Evolutionary conservation across 2,888 invertebrate genomes (phyloP), one percentile per base, ranked within the genome.

Genomic region (Eristalinus aeneus): DNA sequence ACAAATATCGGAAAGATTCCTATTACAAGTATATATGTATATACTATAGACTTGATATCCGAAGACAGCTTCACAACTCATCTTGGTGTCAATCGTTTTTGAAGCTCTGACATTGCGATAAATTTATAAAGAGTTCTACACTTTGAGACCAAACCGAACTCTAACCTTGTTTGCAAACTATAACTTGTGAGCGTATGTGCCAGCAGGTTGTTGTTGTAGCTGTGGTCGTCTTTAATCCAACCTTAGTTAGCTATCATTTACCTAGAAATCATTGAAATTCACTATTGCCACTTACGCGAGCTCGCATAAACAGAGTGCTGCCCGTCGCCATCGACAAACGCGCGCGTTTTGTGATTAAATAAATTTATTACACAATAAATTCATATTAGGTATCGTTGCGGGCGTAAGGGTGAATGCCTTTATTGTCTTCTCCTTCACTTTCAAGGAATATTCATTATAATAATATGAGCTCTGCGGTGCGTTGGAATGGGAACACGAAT

Each of bases 281-380:
- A 69, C 74, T 71, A 61, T 68, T 63, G 64, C 84, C 80, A 76
- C 84, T 72, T 84, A 71, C 71, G 79, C 75, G 84, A 36, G 36
- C 20, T 79, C 64, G 60, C 74, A 83, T 83, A 79, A 83, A 74
- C 58, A 46, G 61, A 36, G 61, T 27, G 54, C 32, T 34, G 12
- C 32, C 61, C 34, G 73, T 23, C 64, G 64, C 27, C 27, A 27
- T 27, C 2, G 27, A 27, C 27, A 27, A 27, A 76, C 67, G 74
- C 69, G 68, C 75, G 80, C 75, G 80, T 85, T 85, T 80, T 85
- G 84, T 85, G 84, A 85, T 85, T 85, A 85, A 85, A 80, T 75
- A 80, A 85, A 85, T 85, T 85, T 85, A 85, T 85, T 85, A 85
- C 84, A 85, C 72, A 85, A 85, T 85, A 85, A 80, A 85, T 85